A percentile compares a stretch with the other conserved stretches of the same genome.
These are phyloP conservation scores for Drosophila kokeensis DNA, from an alignment of 2,888 invertebrate species.

Conservation along the genomic window DNA sequence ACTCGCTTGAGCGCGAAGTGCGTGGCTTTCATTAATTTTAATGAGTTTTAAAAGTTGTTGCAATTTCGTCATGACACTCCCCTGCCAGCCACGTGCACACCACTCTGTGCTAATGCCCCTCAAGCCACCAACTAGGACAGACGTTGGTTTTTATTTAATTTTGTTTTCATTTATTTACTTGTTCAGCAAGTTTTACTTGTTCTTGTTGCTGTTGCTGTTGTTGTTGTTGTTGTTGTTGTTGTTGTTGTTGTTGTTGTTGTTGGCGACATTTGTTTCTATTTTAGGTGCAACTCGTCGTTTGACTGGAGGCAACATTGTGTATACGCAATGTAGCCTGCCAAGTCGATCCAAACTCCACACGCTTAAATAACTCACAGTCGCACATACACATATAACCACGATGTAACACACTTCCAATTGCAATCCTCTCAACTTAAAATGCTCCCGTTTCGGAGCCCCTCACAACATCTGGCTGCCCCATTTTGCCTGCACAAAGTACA, in stretches of 20 bases:
- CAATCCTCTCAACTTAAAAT: conserved; percentile 23
- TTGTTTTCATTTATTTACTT: conserved; percentile 63
- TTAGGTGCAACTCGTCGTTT: conserved; percentile 41
- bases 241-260: conserved; percentile 35
- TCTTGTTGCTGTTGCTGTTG: conserved; percentile 14
- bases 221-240: conserved; percentile 36
- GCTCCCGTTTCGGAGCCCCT: not conserved
- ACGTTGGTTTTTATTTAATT: conserved; percentile 52
- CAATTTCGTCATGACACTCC: conserved; percentile 42
- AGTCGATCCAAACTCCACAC: conserved; percentile 16
- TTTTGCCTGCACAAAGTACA: conserved; percentile 14
- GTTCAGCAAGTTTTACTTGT: conserved; percentile 42
- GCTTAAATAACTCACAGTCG: conserved; percentile 63
- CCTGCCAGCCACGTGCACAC: not conserved
- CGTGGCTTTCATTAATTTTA: conserved; percentile 80
- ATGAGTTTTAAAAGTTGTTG: conserved; percentile 79
- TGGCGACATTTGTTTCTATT: conserved; percentile 66
- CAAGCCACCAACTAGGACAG: conserved; percentile 20
- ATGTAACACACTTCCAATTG: conserved; percentile 43
- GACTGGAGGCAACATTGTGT: conserved; percentile 51
- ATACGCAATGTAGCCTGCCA: conserved; percentile 49
- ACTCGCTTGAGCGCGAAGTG: conserved; percentile 61
- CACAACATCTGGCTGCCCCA: conserved; percentile 34
- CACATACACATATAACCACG: conserved; percentile 10
- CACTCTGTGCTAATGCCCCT: conserved; percentile 18